Percentiles rank a stretch among this genome's conserved stretches.
Evolutionary conservation across 2,888 invertebrate species (phyloP).

Genomic region (Ennomos fuscantarius): DNA sequence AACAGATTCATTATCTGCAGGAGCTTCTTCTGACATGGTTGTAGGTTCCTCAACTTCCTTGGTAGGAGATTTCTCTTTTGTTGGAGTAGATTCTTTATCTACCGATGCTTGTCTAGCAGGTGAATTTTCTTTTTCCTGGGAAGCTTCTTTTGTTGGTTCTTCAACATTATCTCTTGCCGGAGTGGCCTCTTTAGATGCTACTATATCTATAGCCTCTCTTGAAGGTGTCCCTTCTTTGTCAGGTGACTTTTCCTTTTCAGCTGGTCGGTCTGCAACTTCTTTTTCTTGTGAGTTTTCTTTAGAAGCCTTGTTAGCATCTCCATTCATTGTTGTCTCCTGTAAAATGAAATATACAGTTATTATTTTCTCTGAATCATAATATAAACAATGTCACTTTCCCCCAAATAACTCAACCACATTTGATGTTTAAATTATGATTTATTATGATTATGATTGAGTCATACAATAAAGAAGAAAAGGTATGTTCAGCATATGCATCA

Average conservation of each 20-base stretch:
- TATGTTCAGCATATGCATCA: too few species aligned
- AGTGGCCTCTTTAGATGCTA: conserved; percentile 51
- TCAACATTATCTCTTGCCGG: conserved; percentile 51
- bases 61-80: conserved; percentile 52
- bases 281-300: conserved; percentile 65
- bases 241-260: conserved; percentile 49
- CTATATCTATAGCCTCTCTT: conserved; percentile 42
- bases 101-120: conserved; percentile 59
- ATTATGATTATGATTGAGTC: too few species aligned
- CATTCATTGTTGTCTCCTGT: conserved; percentile 57
- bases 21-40: conserved; percentile 61
- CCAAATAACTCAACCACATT: too few species aligned
- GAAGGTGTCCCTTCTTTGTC: conserved; percentile 50
- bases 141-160: conserved; percentile 33
- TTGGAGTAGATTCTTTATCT: conserved; percentile 57
- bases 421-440: too few species aligned
- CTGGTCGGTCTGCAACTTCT: conserved; percentile 49
- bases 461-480: too few species aligned
- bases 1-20: conserved; percentile 62
- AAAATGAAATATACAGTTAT: conserved; percentile 9
- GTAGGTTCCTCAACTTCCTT: conserved; percentile 58
- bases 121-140: conserved; percentile 49
- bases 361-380: too few species aligned
- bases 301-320: conserved; percentile 63
- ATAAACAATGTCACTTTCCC: too few species aligned